phyloP scores from a whole-genome alignment of 2,888 invertebrate genomes.

The Azorinus chamasolen region DNA sequence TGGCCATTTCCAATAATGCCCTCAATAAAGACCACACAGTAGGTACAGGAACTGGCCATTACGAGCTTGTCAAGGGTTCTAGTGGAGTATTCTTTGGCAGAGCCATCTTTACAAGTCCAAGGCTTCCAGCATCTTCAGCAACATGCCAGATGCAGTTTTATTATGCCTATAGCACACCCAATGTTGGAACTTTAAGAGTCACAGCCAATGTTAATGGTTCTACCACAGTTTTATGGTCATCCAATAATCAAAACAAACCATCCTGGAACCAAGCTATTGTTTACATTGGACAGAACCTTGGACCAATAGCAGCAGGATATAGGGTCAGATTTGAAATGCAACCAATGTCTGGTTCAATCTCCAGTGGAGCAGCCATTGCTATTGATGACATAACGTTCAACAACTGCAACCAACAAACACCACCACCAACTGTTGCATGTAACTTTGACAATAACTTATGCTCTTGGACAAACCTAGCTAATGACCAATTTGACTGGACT shows the following conservation, averaged over 20 bases:
- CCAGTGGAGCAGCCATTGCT: conserved; percentile 76
- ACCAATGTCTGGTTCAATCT: conserved; percentile 61
- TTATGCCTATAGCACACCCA: conserved; percentile 77
- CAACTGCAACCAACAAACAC: conserved; percentile 73
- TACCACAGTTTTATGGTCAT: conserved; percentile 42
- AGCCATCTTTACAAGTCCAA: conserved; percentile 74
- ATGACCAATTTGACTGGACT: conserved; percentile 82
- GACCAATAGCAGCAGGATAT: conserved; percentile 52
- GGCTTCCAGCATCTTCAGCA: conserved; percentile 64
- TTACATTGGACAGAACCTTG: conserved; percentile 69
- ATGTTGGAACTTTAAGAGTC: conserved; percentile 66
- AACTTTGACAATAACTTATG: conserved; percentile 80
- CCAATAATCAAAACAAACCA: conserved; percentile 25
- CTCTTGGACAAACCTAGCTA: conserved; percentile 74
- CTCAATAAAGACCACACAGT: conserved; percentile 69
- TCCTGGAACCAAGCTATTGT: conserved; percentile 70
- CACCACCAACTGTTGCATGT: conserved; percentile 74
- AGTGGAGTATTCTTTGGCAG: conserved; percentile 67
- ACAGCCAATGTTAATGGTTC: conserved; percentile 61
- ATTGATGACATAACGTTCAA: conserved; percentile 83
- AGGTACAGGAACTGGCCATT: conserved; percentile 70
- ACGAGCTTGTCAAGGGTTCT: conserved; percentile 75
- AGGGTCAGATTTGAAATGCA: conserved; percentile 63
- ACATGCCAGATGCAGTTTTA: conserved; percentile 80
- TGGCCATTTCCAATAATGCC: conserved; percentile 56